phyloP scores from a whole-genome alignment of 2,888 invertebrate species.

The Litoditis marina region DNA sequence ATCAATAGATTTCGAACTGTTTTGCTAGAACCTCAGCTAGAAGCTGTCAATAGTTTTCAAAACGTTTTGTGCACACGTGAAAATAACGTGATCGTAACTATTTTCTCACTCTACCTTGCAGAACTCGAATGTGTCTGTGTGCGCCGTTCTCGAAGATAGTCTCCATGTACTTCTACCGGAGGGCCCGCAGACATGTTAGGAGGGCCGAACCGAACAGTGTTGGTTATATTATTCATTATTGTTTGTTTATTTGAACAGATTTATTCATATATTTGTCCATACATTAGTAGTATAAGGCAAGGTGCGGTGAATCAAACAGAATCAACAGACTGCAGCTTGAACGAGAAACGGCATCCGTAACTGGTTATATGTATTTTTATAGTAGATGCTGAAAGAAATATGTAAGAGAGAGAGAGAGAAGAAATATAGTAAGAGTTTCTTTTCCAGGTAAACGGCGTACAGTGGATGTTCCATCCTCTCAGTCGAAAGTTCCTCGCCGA shows the following conservation, averaged over 20 bases:
- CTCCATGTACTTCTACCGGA: constrained; percentile 52
- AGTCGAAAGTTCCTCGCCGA: constrained; percentile 45
- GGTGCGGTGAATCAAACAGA: too few relatives aligned
- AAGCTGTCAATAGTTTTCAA: too few relatives aligned
- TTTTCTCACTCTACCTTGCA: not conserved
- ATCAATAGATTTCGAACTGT: too few relatives aligned
- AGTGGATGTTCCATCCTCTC: constrained; percentile 56
- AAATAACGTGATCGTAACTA: not conserved
- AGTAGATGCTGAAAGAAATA: too few relatives aligned
- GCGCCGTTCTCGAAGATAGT: constrained; percentile 42
- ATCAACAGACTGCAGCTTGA: too few relatives aligned
- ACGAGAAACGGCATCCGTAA: too few relatives aligned
- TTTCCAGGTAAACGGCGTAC: constrained; percentile 30
- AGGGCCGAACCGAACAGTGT: constrained; percentile 33
- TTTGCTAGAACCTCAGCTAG: too few relatives aligned
- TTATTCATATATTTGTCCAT: too few relatives aligned
- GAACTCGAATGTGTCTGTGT: constrained; percentile 46
- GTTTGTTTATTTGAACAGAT: too few relatives aligned
- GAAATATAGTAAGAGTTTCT: not conserved
- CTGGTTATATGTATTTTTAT: too few relatives aligned
- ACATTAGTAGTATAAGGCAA: too few relatives aligned
- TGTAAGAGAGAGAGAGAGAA: not conserved
- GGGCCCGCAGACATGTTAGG: constrained; percentile 52
- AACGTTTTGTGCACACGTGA: too few relatives aligned
- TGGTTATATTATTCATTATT: not conserved